These are phyloP conservation scores for Camarhynchus parvulus DNA, from an alignment of 2,113 vertebrate genomes.

Conservation along the genomic window DNA sequence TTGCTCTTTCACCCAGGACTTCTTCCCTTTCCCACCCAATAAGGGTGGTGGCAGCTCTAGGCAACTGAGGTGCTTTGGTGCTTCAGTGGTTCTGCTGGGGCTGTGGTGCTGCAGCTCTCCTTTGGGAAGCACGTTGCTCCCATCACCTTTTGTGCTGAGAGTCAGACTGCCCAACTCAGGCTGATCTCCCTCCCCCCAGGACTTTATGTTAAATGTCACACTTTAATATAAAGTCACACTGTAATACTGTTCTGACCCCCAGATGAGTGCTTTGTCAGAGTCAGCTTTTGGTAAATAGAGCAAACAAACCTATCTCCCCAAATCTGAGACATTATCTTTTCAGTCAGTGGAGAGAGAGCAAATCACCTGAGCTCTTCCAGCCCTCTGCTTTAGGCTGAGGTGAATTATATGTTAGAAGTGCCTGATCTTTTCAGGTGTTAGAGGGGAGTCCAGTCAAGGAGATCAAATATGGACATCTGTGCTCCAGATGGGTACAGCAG, in stretches of 20 bases:
- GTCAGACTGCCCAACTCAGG: neutral
- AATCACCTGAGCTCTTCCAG: neutral
- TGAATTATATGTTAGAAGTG: neutral
- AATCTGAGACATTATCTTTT: neutral
- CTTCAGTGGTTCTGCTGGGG: neutral
- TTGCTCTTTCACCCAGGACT: neutral
- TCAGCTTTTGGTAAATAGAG: neutral
- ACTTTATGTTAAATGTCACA: neutral
- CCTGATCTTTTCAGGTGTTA: neutral
- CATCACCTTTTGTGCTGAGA: accelerated
- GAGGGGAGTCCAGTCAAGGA: neutral
- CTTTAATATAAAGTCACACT: neutral
- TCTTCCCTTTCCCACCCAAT: neutral
- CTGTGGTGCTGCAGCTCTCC: neutral
- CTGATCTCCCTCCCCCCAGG: neutral
- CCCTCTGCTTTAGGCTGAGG: neutral
- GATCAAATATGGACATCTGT: neutral
- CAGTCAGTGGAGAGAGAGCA: neutral
- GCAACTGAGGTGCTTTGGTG: neutral
- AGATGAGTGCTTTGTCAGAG: neutral
- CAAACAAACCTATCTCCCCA: neutral
- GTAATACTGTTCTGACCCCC: neutral
- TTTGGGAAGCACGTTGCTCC: neutral
- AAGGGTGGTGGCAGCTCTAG: neutral
- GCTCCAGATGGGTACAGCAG: neutral